Evolutionary conservation across 2,888 invertebrate genomes (phyloP).

Genomic region (Hypsopygia costalis): DNA sequence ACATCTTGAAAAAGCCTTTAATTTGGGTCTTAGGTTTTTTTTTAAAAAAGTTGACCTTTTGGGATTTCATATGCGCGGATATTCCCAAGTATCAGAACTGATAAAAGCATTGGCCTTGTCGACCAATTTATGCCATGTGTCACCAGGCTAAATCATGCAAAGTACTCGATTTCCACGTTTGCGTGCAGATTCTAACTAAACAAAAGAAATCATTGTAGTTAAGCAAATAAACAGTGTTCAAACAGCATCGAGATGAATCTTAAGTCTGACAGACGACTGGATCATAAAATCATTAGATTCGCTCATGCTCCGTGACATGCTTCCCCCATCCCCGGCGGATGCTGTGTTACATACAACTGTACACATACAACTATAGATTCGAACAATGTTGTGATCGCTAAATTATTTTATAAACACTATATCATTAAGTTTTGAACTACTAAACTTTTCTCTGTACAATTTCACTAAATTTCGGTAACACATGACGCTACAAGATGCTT

Average conservation of each 20-base stretch:
- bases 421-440: slow-evolving; percentile 15
- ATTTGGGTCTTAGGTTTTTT: no score
- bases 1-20: no score
- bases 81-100: no score
- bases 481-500: slow-evolving; percentile 60
- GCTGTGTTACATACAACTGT: slow-evolving; percentile 39
- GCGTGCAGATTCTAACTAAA: no score
- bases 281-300: slow-evolving; percentile 69
- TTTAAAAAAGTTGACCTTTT: no score
- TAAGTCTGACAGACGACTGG: slow-evolving; percentile 24
- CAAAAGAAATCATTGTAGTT: slow-evolving; percentile 5
- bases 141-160: no score
- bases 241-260: slow-evolving; percentile 27
- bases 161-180: no score
- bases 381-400: slow-evolving; percentile 19
- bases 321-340: slow-evolving; percentile 38
- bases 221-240: not conserved
- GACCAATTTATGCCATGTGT: no score
- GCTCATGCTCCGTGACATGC: slow-evolving; percentile 66
- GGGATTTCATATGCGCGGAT: no score
- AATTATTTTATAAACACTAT: slow-evolving; percentile 14
- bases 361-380: slow-evolving; percentile 4
- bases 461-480: slow-evolving; percentile 32
- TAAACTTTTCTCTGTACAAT: slow-evolving; percentile 17
- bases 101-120: no score